These are phyloP conservation scores for Furcifer pardalis DNA, from an alignment of 2,797 vertebrate species.

Conservation along the genomic window DNA sequence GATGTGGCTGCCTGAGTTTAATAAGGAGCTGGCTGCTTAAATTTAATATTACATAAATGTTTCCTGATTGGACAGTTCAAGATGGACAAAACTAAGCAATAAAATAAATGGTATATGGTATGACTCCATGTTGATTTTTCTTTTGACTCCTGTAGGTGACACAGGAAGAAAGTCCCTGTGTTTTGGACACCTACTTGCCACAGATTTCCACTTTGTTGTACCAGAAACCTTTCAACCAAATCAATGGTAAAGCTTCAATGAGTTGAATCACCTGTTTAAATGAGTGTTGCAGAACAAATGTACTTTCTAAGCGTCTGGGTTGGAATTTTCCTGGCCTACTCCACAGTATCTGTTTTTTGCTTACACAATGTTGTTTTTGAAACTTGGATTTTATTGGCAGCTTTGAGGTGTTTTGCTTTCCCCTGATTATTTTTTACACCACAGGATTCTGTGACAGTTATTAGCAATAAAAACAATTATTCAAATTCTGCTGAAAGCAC, in stretches of 20 bases:
- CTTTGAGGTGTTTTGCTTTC: background rate
- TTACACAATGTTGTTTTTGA: background rate
- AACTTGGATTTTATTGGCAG: background rate
- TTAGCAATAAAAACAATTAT: background rate
- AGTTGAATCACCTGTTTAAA: constrained; percentile 21
- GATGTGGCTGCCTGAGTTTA: background rate
- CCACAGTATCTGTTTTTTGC: fast-evolving
- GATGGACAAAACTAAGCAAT: constrained; percentile 21
- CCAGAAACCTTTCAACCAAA: constrained; percentile 26
- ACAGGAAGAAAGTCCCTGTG: background rate
- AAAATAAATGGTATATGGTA: background rate
- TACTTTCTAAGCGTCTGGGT: background rate
- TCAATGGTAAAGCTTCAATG: constrained; percentile 15
- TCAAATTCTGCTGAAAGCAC: background rate
- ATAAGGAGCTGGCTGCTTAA: background rate
- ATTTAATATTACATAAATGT: background rate
- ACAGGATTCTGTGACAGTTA: background rate
- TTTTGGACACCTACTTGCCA: background rate
- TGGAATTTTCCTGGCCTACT: background rate
- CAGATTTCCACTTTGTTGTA: background rate
- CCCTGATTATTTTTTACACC: background rate
- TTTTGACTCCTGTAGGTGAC: background rate
- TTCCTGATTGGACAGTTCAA: constrained; percentile 9
- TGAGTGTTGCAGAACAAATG: background rate
- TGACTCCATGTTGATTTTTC: no score